Conservation (phyloP, 2,888 invertebrate species). For the Thymelicus sylvestris region DNA sequence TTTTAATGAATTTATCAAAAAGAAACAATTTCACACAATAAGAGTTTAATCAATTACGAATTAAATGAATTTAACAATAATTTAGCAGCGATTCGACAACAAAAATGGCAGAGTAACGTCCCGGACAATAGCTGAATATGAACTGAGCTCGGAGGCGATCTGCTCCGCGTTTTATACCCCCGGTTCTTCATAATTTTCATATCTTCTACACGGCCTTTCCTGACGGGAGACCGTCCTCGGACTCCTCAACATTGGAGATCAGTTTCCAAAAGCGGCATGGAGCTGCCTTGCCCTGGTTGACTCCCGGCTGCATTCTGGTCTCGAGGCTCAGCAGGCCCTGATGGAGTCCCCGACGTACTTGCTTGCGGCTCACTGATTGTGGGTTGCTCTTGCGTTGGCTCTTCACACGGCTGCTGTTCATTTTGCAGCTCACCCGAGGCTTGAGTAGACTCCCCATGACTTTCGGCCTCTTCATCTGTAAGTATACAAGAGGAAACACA, state of each 20-base stretch:
- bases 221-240: conserved; percentile 1
- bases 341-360: background rate
- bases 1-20: too few species aligned
- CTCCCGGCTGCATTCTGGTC: conserved; percentile 2
- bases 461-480: background rate
- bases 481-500: conserved; percentile 6
- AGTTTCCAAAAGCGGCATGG: background rate
- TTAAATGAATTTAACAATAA: too few species aligned
- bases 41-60: too few species aligned
- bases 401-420: background rate
- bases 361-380: background rate
- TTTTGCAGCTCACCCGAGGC: background rate
- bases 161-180: too few species aligned
- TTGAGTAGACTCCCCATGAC: conserved; percentile 6
- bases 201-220: conserved; percentile 7
- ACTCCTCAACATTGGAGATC: background rate
- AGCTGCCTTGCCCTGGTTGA: background rate
- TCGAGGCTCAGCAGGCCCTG: background rate
- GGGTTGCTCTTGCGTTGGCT: background rate
- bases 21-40: too few species aligned
- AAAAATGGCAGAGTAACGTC: too few species aligned
- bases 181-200: background rate
- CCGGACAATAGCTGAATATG: too few species aligned
- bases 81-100: too few species aligned
- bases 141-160: too few species aligned